Conservation (phyloP, 2,888 invertebrate genomes). For the Cerceris ruficornis region DNA sequence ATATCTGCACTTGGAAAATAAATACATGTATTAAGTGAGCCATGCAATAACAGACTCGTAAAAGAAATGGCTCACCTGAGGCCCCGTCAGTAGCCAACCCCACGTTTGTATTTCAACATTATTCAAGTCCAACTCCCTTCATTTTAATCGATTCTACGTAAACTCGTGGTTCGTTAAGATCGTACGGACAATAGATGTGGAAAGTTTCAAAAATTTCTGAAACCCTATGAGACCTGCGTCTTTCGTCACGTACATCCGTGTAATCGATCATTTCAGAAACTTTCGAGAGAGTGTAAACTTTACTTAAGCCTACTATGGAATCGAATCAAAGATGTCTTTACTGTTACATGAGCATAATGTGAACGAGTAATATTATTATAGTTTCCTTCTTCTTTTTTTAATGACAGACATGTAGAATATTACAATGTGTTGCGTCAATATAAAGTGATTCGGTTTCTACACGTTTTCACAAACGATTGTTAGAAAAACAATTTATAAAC, state of each 20-base stretch:
- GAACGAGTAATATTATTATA: neutral
- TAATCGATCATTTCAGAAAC: slow-evolving; percentile 37
- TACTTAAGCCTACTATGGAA: slow-evolving; percentile 32
- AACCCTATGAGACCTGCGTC: neutral
- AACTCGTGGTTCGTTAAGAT: slow-evolving; percentile 23
- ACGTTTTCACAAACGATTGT: slow-evolving; percentile 69
- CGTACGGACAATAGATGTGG: slow-evolving; percentile 7
- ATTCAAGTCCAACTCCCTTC: slow-evolving; percentile 80
- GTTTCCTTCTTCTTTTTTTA: neutral
- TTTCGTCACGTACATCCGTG: neutral
- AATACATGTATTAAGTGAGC: slow-evolving; percentile 67
- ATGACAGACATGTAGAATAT: slow-evolving; percentile 29
- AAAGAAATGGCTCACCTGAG: slow-evolving; percentile 79
- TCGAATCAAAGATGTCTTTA: slow-evolving; percentile 9
- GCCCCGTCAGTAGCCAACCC: slow-evolving; percentile 77
- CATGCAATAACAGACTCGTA: slow-evolving; percentile 70
- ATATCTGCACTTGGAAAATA: slow-evolving; percentile 77
- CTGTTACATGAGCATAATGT: slow-evolving; percentile 16
- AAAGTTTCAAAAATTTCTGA: slow-evolving; percentile 45
- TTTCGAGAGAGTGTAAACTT: slow-evolving; percentile 30
- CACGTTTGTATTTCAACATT: slow-evolving; percentile 76
- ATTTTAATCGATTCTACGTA: slow-evolving; percentile 40
- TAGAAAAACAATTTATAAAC: slow-evolving; percentile 81
- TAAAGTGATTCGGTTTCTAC: slow-evolving; percentile 39
- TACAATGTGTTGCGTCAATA: slow-evolving; percentile 49